phyloP scores from a whole-genome alignment of 2,888 invertebrate genomes.

The Mesodorylaimus sp. region DNA sequence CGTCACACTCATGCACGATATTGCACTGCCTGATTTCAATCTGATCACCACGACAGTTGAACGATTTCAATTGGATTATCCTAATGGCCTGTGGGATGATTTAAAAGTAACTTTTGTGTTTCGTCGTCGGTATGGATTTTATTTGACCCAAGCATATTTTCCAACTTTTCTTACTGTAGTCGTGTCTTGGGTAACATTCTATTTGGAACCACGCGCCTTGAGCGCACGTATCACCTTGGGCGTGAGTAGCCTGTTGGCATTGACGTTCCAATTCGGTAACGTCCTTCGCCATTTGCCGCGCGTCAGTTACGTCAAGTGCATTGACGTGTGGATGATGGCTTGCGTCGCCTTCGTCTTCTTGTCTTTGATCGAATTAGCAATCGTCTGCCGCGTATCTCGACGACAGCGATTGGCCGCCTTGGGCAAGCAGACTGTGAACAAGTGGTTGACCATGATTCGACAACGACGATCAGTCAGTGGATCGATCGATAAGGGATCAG shows the following conservation, averaged over 20 bases:
- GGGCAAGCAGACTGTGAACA: neutral
- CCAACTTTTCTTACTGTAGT: constrained; percentile 26
- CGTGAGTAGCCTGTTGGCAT: constrained; percentile 25
- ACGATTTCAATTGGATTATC: constrained; percentile 19
- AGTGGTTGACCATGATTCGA: constrained; percentile 1
- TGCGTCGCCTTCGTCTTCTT: constrained; percentile 7
- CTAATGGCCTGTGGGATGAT: constrained; percentile 24
- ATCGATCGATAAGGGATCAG: too few relatives aligned
- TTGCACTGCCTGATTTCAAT: constrained; percentile 27
- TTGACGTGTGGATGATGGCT: constrained; percentile 27
- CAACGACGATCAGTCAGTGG: neutral
- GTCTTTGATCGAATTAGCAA: constrained; percentile 5
- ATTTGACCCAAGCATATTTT: constrained; percentile 22
- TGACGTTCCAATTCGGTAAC: constrained; percentile 30
- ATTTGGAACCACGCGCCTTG: constrained; percentile 27
- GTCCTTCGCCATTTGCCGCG: constrained; percentile 26
- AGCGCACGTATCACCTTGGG: constrained; percentile 29
- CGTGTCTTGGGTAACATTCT: constrained; percentile 29
- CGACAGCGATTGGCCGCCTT: neutral
- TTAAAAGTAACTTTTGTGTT: constrained; percentile 25
- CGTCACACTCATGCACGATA: constrained; percentile 24
- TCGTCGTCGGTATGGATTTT: constrained; percentile 28
- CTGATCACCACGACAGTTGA: constrained; percentile 14
- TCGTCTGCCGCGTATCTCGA: neutral
- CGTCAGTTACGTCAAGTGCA: constrained; percentile 28